Conservation (phyloP, 2,888 invertebrate species). For the Chydorus sphaericus region DNA sequence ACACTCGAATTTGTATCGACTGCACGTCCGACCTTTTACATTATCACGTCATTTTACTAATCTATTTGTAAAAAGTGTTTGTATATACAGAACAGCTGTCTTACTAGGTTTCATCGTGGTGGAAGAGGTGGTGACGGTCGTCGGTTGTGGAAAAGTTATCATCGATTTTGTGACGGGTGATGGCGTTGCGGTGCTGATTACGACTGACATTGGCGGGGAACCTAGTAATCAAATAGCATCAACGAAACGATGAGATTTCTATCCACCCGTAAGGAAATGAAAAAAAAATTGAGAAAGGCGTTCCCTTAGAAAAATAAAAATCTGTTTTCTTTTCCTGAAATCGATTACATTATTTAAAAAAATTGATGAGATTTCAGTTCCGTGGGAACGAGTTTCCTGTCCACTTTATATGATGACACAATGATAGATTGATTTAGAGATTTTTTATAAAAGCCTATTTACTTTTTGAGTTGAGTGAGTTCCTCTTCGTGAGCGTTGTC, state of each 20-base stretch:
- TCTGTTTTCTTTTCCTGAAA: too few relatives aligned
- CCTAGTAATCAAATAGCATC: too few relatives aligned
- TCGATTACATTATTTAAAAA: neutral
- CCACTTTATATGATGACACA: too few relatives aligned
- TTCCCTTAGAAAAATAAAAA: too few relatives aligned
- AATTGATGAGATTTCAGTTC: too few relatives aligned
- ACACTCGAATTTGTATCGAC: constrained; percentile 77
- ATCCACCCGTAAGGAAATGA: too few relatives aligned
- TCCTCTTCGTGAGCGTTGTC: constrained; percentile 53
- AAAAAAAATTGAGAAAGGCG: too few relatives aligned
- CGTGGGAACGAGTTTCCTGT: too few relatives aligned
- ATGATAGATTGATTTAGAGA: too few relatives aligned
- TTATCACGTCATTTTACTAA: neutral
- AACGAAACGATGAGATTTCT: too few relatives aligned
- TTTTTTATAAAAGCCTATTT: too few relatives aligned
- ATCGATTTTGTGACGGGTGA: neutral
- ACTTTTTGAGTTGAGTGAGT: constrained; percentile 41
- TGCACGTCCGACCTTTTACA: constrained; percentile 37
- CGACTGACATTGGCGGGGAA: too few relatives aligned
- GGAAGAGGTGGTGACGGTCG: neutral
- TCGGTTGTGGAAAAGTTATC: neutral
- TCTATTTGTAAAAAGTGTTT: neutral
- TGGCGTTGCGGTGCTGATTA: neutral
- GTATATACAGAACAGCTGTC: neutral
- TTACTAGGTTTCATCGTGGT: constrained; percentile 6